phyloP scores from a whole-genome alignment of 2,888 invertebrate genomes.

The Tinea pellionella region DNA sequence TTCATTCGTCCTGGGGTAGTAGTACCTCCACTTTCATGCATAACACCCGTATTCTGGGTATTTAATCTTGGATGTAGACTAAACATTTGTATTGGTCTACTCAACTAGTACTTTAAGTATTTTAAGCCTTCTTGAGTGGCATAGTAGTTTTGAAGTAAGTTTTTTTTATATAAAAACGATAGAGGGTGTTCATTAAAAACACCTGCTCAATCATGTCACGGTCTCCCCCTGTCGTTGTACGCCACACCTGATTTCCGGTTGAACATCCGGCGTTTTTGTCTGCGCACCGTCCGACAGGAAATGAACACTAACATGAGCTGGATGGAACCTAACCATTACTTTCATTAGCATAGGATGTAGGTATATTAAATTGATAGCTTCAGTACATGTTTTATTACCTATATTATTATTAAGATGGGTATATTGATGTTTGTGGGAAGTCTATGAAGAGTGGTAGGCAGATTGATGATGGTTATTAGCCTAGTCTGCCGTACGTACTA shows the following conservation, averaged over 20 bases:
- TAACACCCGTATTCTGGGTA: no score
- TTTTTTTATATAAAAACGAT: background rate
- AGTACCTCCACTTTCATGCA: no score
- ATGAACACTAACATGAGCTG: slow-evolving; percentile 17
- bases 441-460: no score
- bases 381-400: background rate
- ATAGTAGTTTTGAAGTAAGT: no score
- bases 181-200: background rate
- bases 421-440: no score
- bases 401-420: background rate
- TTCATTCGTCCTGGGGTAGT: no score
- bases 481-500: no score
- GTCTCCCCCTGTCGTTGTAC: background rate
- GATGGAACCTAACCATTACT: slow-evolving; percentile 18
- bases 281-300: slow-evolving; percentile 16
- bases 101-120: no score
- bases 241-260: slow-evolving; percentile 44
- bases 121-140: no score
- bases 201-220: background rate
- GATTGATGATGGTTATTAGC: no score
- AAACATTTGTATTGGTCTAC: no score
- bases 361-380: background rate
- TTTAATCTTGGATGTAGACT: no score
- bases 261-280: slow-evolving; percentile 47
- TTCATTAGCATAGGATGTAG: background rate